phyloP scores from a whole-genome alignment of 2,888 invertebrate species.

The Aporophyla lueneburgensis region DNA sequence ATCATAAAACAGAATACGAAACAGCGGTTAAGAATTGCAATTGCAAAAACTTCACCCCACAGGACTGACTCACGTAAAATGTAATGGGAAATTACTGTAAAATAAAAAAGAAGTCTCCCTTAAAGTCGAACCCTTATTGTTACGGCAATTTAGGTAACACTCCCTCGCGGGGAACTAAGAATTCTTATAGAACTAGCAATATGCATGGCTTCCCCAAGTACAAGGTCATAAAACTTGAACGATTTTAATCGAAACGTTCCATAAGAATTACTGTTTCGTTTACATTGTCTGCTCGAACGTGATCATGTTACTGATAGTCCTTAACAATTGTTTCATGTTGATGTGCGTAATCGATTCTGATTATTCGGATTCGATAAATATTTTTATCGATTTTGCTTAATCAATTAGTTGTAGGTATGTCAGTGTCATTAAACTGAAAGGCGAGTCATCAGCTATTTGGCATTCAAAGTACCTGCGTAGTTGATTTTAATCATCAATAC shows the following conservation, averaged over 20 bases:
- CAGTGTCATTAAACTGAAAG: slow-evolving; percentile 23
- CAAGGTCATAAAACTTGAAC: slow-evolving; percentile 69
- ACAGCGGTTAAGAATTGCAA: slow-evolving; percentile 68
- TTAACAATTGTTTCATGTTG: slow-evolving; percentile 53
- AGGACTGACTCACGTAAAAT: slow-evolving; percentile 73
- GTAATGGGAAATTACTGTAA: slow-evolving; percentile 78
- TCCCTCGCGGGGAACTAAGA: slow-evolving; percentile 73
- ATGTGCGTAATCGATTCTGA: slow-evolving; percentile 51
- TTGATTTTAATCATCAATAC: slow-evolving; percentile 1
- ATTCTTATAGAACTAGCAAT: slow-evolving; percentile 75
- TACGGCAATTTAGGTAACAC: slow-evolving; percentile 76
- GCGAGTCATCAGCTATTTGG: slow-evolving; percentile 15
- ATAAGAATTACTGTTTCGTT: slow-evolving; percentile 64
- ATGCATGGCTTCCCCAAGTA: slow-evolving; percentile 69
- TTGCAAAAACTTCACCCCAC: slow-evolving; percentile 72
- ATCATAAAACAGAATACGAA: slow-evolving; percentile 66
- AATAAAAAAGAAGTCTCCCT: slow-evolving; percentile 75
- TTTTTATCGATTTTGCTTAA: slow-evolving; percentile 55
- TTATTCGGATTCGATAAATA: slow-evolving; percentile 45
- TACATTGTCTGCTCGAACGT: slow-evolving; percentile 60
- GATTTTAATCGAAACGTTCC: slow-evolving; percentile 69
- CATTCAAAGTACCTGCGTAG: background rate
- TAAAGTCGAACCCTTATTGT: slow-evolving; percentile 74
- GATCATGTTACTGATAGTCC: slow-evolving; percentile 44
- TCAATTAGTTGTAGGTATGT: slow-evolving; percentile 30